These are phyloP conservation scores for Siniperca scherzeri DNA, from an alignment of 2,797 vertebrate genomes.

Conservation along the genomic window DNA sequence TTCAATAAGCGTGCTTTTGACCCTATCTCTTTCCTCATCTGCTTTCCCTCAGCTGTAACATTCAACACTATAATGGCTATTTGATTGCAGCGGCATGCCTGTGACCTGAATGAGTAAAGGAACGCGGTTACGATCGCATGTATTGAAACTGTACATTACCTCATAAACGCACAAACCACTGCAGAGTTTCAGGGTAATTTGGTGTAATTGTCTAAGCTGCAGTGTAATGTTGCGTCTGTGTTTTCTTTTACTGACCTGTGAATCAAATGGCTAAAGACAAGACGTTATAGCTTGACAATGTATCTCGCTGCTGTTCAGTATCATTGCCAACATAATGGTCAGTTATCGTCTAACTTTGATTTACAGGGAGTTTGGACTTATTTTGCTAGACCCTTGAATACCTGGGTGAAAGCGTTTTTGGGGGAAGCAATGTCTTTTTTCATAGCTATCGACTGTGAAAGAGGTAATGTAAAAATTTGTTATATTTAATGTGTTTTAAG, in stretches of 20 bases:
- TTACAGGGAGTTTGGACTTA: conserved; percentile 33
- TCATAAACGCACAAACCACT: conserved; percentile 59
- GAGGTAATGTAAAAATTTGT: conserved; percentile 40
- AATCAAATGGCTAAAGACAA: conserved; percentile 43
- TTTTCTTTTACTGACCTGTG: conserved; percentile 65
- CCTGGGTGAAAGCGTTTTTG: conserved; percentile 15
- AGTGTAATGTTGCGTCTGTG: conserved; percentile 62
- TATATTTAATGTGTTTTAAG: conserved; percentile 37
- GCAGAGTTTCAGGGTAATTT: conserved; percentile 67
- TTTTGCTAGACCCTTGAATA: conserved; percentile 34
- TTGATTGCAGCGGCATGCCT: conserved; percentile 66
- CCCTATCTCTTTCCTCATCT: conserved; percentile 28
- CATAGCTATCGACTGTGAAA: conserved; percentile 14
- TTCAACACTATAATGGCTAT: conserved; percentile 54
- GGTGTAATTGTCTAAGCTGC: conserved; percentile 65
- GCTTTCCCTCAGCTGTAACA: conserved; percentile 61
- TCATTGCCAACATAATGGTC: conserved; percentile 35
- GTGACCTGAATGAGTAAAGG: conserved; percentile 39
- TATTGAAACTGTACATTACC: conserved; percentile 64
- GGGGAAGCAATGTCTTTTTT: conserved; percentile 27
- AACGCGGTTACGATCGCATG: conserved; percentile 34
- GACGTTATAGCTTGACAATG: conserved; percentile 21
- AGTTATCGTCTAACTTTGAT: conserved; percentile 39
- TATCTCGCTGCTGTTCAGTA: conserved; percentile 62
- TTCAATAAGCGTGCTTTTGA: background rate